Evolutionary conservation across 2,888 invertebrate genomes (phyloP).

Genomic region (Leptopilina myrica): DNA sequence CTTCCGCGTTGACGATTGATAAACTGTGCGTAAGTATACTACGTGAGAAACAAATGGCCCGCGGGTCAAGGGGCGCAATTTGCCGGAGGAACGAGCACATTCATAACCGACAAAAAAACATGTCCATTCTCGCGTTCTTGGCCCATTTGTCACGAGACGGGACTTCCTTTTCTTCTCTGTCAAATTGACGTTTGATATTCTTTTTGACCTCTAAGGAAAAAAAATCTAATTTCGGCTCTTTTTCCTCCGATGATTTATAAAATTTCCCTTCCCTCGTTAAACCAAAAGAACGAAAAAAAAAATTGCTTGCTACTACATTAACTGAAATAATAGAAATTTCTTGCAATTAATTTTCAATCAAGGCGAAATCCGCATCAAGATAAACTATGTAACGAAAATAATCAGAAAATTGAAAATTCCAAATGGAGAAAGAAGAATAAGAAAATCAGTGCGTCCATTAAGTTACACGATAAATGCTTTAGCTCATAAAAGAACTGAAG

Average conservation of each 20-base stretch:
- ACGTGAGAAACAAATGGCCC: conserved; percentile 48
- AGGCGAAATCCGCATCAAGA: too few relatives aligned
- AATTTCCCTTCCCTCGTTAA: neutral
- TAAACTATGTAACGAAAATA: too few relatives aligned
- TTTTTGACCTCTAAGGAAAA: neutral
- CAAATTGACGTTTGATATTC: conserved; percentile 29
- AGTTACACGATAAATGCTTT: conserved; percentile 7
- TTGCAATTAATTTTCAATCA: too few relatives aligned
- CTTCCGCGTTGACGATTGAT: conserved; percentile 46
- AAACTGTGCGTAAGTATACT: conserved; percentile 43
- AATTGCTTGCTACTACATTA: too few relatives aligned
- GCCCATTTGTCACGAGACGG: conserved; percentile 1
- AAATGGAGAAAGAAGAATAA: neutral
- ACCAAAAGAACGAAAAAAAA: too few relatives aligned
- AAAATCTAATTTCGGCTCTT: neutral
- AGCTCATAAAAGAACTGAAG: conserved; percentile 7
- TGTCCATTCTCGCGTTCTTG: conserved; percentile 4
- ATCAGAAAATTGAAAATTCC: neutral
- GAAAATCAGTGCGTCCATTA: conserved; percentile 10
- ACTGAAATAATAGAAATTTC: too few relatives aligned
- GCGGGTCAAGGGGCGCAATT: conserved; percentile 39
- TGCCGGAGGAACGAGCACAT: conserved; percentile 36
- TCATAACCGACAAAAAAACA: conserved; percentile 27
- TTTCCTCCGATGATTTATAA: neutral
- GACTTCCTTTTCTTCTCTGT: conserved; percentile 3